phyloP scores from a whole-genome alignment of 2,797 vertebrate genomes.

The Yasuhikotakia modesta region DNA sequence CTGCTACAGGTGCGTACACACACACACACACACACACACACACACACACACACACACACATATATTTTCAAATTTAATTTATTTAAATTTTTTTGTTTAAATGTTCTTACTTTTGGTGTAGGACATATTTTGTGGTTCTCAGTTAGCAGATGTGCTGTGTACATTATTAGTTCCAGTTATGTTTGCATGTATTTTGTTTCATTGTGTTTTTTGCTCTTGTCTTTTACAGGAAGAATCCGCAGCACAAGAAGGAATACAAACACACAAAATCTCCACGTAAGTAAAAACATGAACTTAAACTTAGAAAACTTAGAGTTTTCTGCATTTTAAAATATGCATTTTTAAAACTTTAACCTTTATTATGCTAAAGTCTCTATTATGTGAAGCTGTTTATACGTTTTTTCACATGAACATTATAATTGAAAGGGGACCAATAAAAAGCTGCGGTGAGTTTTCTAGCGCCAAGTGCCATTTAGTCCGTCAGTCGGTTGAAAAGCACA shows the following conservation, averaged over 20 bases:
- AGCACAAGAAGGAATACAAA: slow-evolving; percentile 76
- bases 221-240: slow-evolving; percentile 73
- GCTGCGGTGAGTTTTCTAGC: too few relatives aligned
- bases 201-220: not conserved
- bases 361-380: not conserved
- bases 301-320: too few relatives aligned
- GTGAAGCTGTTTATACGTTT: not conserved
- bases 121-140: not conserved
- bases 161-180: not conserved
- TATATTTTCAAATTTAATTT: too few relatives aligned
- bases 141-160: not conserved
- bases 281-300: not conserved
- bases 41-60: too few relatives aligned
- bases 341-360: not conserved
- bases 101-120: not conserved
- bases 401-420: too few relatives aligned
- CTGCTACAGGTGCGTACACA: slow-evolving; percentile 75
- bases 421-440: too few relatives aligned
- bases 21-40: not conserved
- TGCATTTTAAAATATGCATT: not conserved
- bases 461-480: too few relatives aligned
- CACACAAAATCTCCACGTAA: slow-evolving; percentile 71
- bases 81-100: too few relatives aligned
- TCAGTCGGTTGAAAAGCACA: too few relatives aligned
- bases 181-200: not conserved